Base-by-base conservation (phyloP, 30 jellyfish, hydroid and myxozoan genomes). In the Calvadosia cruxmelitensis region DNA sequence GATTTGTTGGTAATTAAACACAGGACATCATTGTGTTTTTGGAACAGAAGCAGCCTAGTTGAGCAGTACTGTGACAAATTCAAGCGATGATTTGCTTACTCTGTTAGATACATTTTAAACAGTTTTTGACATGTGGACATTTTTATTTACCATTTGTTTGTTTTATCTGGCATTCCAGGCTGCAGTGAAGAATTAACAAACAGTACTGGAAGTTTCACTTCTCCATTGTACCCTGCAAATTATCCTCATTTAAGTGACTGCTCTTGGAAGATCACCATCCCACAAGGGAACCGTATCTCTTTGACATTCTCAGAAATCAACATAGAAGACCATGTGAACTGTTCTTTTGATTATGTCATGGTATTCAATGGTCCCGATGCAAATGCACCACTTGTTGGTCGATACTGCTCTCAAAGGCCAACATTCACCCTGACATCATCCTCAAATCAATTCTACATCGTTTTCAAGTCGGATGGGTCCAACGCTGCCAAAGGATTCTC, bases 351-450 rank as follows among this genome's bases (percentile, higher is more conserved):
- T 34, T 61, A 52, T 33, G 71, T 80, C 61, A 65, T 31, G n/a
- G 67, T 80, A 2, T 80, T 29, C 81, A 72, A 80, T 35, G 93
- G 93, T 3, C 74, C 83, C 24, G 76, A 79, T 51, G 81, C 80
- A 27, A 62, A 78, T 1, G 84, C 79, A 7, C 93, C 93, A 5
- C 35, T 34, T 0, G n/a, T 72, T 26, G 81, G 85, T 33, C 0
- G 15, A 26, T 80, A 63, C 52, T 80, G 93, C 79, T 24, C 75
- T 26, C 68, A 85, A 1, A 74, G 69, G 30, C 53, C 81, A 1
- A 62, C 85, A 0, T 33, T 66, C 27, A 16, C 85, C 15, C 29
- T 72, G 28, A 66, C 78, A 3, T 71, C 93, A 32, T 71, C 80
- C 0, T 64, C 93, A 25, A 71, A 80, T 67, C 71, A 71, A 27